A percentile compares a stretch with the other conserved stretches of the same genome.
Evolutionary conservation across 2,888 invertebrate genomes (phyloP).

Genomic region (Drosophila glabriapex): DNA sequence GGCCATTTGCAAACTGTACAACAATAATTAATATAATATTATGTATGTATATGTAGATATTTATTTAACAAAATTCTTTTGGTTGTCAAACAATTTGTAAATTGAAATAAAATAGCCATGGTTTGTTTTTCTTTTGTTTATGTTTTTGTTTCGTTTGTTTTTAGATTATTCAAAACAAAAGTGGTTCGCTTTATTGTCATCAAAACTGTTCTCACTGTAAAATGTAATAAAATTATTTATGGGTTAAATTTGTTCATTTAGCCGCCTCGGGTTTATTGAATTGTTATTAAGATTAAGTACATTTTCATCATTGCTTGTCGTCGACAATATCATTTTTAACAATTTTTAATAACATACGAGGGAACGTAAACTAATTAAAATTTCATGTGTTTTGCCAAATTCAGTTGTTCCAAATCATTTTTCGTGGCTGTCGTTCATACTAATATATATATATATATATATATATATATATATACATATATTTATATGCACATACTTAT

Average conservation of each 20-base stretch:
- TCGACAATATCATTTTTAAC: slow-evolving; percentile 26
- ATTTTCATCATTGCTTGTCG: slow-evolving; percentile 30
- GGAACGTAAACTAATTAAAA: slow-evolving; percentile 20
- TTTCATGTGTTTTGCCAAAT: slow-evolving; percentile 34
- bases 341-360: slow-evolving; percentile 45
- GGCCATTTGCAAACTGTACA: slow-evolving; percentile 81
- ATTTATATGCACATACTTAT: slow-evolving; percentile 12
- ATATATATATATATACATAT: not conserved
- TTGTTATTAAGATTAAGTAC: slow-evolving; percentile 58
- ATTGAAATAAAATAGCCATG: slow-evolving; percentile 51
- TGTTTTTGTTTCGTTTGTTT: slow-evolving; percentile 29
- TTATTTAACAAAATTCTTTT: slow-evolving; percentile 71
- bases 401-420: slow-evolving; percentile 14
- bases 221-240: slow-evolving; percentile 65
- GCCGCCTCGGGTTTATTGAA: slow-evolving; percentile 48
- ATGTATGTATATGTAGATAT: slow-evolving; percentile 36
- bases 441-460: slow-evolving; percentile 10
- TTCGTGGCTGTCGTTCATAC: slow-evolving; percentile 14
- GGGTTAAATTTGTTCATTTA: slow-evolving; percentile 53
- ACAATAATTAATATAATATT: slow-evolving; percentile 62
- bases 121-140: slow-evolving; percentile 41
- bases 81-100: slow-evolving; percentile 74
- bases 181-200: slow-evolving; percentile 73
- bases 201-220: slow-evolving; percentile 65
- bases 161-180: slow-evolving; percentile 49